Base-by-base conservation (phyloP, 2,113 vertebrate genomes). In the Misgurnus anguillicaudatus region DNA sequence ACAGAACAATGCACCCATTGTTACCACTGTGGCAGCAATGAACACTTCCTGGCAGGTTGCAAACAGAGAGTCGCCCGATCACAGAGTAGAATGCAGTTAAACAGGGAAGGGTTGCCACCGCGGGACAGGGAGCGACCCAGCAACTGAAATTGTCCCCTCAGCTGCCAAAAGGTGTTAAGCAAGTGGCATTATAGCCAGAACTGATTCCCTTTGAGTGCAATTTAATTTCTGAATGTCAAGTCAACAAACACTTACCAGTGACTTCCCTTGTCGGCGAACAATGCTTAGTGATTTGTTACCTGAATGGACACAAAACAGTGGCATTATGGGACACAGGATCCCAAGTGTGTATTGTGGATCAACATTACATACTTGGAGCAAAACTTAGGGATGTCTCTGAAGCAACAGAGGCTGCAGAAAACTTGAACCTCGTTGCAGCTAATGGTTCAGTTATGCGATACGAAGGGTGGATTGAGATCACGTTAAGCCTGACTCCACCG, bases 11-110 rank as follows among this genome's bases (percentile, higher is more conserved):
- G 83, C 38, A 60, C 31, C 4, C 78, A 83, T 47, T 87, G 82
- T 47, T 83, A 66, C 10, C 2, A 36, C n/a, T 85, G 86, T 79
- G 83, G 85, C 3, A 79, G 83, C 55, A 61, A 79, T 47, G 80
- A 85, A 21, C 82, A 84, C 21, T 85, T 84, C 8, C 36, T 64
- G 36, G 62, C 3, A 1, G 62, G 62, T 64, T 38, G 61, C 42
- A 31, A 38, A 16, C 21, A 63, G 31, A 63, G 61, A 38, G 36
- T 13, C n/a, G 1, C 39, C 17, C 9, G 39, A 41, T 11, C 39
- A 65, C 17, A 41, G 38, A 65, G 38, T 42, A 41, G 17, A 42
- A 8, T 17, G n/a, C 17, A 42, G 39, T 66, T 66, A 42, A 66
- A 66, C 2, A 2, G 17, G 63, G 5, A 42, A 2, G 4, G 80